Conservation (phyloP, 2,888 invertebrate genomes). For the Drosophila eohydei region DNA sequence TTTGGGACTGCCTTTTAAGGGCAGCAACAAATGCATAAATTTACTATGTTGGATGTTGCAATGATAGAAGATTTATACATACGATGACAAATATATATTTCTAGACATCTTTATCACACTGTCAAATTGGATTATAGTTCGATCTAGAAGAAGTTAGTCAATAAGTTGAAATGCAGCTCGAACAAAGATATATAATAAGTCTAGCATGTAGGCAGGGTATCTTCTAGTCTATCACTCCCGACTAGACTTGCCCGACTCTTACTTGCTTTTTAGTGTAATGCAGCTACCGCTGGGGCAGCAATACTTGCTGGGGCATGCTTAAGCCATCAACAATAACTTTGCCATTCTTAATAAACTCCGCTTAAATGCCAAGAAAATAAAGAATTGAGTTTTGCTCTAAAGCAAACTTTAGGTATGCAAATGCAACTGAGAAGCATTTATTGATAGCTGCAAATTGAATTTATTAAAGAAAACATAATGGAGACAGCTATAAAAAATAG, state of each 20-base stretch:
- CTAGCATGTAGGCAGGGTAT: background rate
- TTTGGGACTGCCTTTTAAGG: too few species aligned
- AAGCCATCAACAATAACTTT: constrained; percentile 27
- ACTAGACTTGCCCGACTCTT: background rate
- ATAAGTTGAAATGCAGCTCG: too few species aligned
- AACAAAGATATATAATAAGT: too few species aligned
- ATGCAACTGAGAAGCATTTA: background rate
- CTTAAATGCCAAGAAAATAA: constrained; percentile 33
- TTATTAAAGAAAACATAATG: background rate
- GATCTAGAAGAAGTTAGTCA: too few species aligned
- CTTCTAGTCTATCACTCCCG: background rate
- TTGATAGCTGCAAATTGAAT: background rate
- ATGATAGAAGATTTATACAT: too few species aligned
- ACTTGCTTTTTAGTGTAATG: constrained; percentile 35
- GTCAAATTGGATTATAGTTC: too few species aligned
- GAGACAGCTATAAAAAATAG: background rate
- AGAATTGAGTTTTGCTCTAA: background rate
- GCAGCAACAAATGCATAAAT: too few species aligned
- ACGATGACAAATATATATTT: too few species aligned
- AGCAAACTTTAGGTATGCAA: background rate
- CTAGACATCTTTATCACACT: too few species aligned
- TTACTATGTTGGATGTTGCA: too few species aligned
- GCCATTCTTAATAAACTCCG: constrained; percentile 24
- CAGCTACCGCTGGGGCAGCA: constrained; percentile 19
- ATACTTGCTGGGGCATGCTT: constrained; percentile 23